Base-by-base conservation (phyloP, 2,888 invertebrate genomes). In the Rhorus exstirpatorius region DNA sequence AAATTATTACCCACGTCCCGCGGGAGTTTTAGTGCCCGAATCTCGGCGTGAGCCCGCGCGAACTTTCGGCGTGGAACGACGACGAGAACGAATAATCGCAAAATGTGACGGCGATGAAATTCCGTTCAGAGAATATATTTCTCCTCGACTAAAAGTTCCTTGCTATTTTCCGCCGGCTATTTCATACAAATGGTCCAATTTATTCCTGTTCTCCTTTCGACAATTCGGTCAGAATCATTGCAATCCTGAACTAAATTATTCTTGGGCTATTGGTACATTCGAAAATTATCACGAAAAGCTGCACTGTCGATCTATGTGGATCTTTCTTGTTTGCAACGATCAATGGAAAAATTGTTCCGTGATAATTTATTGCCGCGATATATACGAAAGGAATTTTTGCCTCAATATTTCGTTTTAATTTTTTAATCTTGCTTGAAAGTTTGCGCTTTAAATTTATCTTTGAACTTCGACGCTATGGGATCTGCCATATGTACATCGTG, bases 1-100 rank as follows among this genome's bases (percentile, higher is more conserved):
- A 91, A 92, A 92, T 92, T 92, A 91, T 89, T 89, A 85, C 88
- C 89, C 90, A 89, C 90, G 90, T 90, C 90, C 89, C 87, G n/a
- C n/a, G 84, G 87, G 77, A 90, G 86, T 91, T 92, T 91, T 91
- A 90, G 87, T 90, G 88, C 88, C 87, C 86, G 31, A 87, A 79
- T 71, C 76, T 85, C 72, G 84, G 85, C 84, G 85, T 82, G 84
- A 74, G 77, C 60, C 70, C 84, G 71, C 84, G 71, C 79, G 79
- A 84, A 70, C 63, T 80, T 75, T 71, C 60, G 71, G 24, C 78
- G 75, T 55, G 70, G 44, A 74, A 79, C 65, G 51, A 63, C 85
- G 84, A 84, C 83, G 49, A 44, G 76, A 55, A 70, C n/a, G 44
- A 31, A 58, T 51, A 6, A 6, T n/a, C 61, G 70, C 24, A 60